phyloP scores from a whole-genome alignment of 2,113 vertebrate genomes.

The Silurus asotus region DNA sequence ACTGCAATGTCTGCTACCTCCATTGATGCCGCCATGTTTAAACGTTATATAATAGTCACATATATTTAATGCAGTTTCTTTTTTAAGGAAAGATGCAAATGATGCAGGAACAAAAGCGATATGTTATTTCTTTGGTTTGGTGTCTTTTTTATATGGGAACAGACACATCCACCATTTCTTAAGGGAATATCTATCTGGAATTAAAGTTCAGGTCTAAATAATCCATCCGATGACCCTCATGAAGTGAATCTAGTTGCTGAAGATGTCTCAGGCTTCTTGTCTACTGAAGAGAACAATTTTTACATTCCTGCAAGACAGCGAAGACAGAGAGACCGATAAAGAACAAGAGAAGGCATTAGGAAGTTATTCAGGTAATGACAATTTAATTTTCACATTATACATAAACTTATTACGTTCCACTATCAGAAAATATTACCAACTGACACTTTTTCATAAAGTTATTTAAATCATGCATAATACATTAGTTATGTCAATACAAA shows the following conservation, averaged over 20 bases:
- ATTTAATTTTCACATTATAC: not conserved
- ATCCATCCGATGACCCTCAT: constrained; percentile 85
- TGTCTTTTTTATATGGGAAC: constrained; percentile 90
- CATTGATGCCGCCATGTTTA: constrained; percentile 84
- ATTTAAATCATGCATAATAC: not conserved
- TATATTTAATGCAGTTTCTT: constrained; percentile 15
- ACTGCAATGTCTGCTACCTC: constrained; percentile 91
- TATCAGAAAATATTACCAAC: not conserved
- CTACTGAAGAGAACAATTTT: constrained; percentile 81
- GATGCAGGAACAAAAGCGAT: constrained; percentile 61
- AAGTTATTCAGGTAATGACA: not conserved
- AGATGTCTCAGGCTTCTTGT: constrained; percentile 81
- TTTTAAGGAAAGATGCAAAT: not conserved
- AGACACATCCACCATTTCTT: constrained; percentile 77
- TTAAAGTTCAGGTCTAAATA: constrained; percentile 76
- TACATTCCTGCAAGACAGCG: constrained; percentile 95
- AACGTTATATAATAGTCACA: constrained; percentile 18
- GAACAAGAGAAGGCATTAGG: constrained; percentile 38
- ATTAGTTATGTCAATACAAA: not conserved
- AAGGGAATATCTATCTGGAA: constrained; percentile 68
- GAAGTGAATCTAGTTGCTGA: constrained; percentile 76
- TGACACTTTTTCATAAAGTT: not conserved
- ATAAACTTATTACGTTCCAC: not conserved
- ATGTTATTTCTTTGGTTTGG: constrained; percentile 90
- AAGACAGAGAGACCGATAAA: constrained; percentile 82